Conservation (phyloP, 2,888 invertebrate species). For the Thera obeliscata region DNA sequence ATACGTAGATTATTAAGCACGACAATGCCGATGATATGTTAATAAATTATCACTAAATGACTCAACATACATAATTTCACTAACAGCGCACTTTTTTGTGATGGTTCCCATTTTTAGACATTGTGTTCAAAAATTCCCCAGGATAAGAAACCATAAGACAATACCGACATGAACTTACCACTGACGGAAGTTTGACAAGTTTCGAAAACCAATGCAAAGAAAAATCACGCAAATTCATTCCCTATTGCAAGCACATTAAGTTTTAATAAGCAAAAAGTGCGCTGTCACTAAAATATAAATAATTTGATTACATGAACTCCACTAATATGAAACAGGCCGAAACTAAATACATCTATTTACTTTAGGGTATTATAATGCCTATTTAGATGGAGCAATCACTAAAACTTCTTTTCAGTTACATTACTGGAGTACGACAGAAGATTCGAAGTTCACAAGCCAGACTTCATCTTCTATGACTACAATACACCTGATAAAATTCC, state of each 20-base stretch:
- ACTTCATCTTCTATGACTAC: slow-evolving; percentile 95
- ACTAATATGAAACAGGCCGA: slow-evolving; percentile 42
- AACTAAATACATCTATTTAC: slow-evolving; percentile 46
- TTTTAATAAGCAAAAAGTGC: slow-evolving; percentile 25
- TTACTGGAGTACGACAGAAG: slow-evolving; percentile 94
- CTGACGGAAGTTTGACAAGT: background rate
- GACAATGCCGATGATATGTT: slow-evolving; percentile 81
- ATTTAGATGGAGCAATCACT: slow-evolving; percentile 14
- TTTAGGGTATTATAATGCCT: slow-evolving; percentile 40
- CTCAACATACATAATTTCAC: slow-evolving; percentile 44
- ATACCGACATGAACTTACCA: background rate
- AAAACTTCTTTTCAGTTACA: slow-evolving; percentile 83
- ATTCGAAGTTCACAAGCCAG: slow-evolving; percentile 90
- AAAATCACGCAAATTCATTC: slow-evolving; percentile 24
- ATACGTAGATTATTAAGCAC: slow-evolving; percentile 71
- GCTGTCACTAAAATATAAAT: slow-evolving; percentile 42
- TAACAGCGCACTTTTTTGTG: slow-evolving; percentile 34
- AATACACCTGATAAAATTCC: slow-evolving; percentile 89
- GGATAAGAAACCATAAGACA: slow-evolving; percentile 1
- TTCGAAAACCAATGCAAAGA: slow-evolving; percentile 8
- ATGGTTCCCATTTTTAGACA: background rate
- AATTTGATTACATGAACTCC: slow-evolving; percentile 32
- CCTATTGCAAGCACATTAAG: slow-evolving; percentile 23
- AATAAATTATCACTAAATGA: slow-evolving; percentile 66
- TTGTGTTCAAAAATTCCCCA: background rate